Conservation (phyloP, 2,888 invertebrate species). For the Trichogramma evanescens region DNA sequence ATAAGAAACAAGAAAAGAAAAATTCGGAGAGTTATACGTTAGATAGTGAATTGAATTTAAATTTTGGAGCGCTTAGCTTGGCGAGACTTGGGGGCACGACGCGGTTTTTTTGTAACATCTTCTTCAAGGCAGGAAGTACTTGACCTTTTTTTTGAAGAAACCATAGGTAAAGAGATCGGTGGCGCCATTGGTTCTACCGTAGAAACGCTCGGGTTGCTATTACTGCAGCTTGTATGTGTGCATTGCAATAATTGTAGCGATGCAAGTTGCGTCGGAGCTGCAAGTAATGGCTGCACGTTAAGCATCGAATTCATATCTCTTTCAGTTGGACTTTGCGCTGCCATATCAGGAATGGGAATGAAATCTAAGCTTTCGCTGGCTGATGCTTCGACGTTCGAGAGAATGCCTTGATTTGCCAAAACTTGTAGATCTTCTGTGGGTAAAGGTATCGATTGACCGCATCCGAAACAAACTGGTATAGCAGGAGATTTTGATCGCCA, state of each 20-base stretch:
- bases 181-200: slow-evolving; percentile 39
- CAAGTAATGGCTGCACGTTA: neutral
- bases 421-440: slow-evolving; percentile 57
- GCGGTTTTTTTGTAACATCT: slow-evolving; percentile 25
- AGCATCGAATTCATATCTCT: slow-evolving; percentile 18
- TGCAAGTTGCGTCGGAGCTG: slow-evolving; percentile 22
- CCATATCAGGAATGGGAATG: slow-evolving; percentile 45
- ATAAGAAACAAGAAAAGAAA: neutral
- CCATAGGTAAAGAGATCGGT: slow-evolving; percentile 17
- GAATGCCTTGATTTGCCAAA: slow-evolving; percentile 55
- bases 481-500: slow-evolving; percentile 86
- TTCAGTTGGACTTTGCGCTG: slow-evolving; percentile 37
- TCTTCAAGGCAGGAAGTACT: slow-evolving; percentile 21
- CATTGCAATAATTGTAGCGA: slow-evolving; percentile 13
- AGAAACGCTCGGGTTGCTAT: slow-evolving; percentile 7
- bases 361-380: slow-evolving; percentile 42
- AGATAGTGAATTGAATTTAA: slow-evolving; percentile 7
- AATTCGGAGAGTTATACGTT: neutral
- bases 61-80: slow-evolving; percentile 22
- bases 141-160: slow-evolving; percentile 41
- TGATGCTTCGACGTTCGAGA: slow-evolving; percentile 49
- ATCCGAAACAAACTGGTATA: slow-evolving; percentile 66
- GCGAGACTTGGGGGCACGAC: slow-evolving; percentile 21
- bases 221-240: slow-evolving; percentile 3
- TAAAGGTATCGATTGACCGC: slow-evolving; percentile 59